These are phyloP conservation scores for Drosophila navojoa DNA, from an alignment of 1,140 invertebrate genomes.

Conservation along the genomic window DNA sequence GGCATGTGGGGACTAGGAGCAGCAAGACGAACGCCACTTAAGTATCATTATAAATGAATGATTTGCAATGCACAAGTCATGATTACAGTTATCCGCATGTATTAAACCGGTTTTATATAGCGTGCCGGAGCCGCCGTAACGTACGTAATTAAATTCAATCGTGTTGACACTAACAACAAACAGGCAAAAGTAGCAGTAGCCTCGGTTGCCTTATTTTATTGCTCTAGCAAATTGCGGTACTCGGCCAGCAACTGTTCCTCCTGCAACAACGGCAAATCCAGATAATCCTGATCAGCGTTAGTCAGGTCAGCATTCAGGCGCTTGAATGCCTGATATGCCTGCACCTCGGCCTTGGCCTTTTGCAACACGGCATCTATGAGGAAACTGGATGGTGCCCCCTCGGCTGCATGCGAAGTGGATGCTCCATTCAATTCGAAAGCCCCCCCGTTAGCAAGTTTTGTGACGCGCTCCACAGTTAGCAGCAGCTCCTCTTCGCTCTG, in stretches of 20 bases:
- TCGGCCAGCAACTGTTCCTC: conserved; percentile 87
- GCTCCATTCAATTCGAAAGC: conserved; percentile 20
- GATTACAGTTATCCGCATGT: conserved; percentile 64
- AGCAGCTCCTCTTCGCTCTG: conserved; percentile 61
- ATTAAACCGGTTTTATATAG: conserved; percentile 49
- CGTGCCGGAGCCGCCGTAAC: conserved; percentile 19
- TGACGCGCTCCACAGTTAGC: conserved; percentile 45
- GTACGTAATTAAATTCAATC: conserved; percentile 24
- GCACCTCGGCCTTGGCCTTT: conserved; percentile 58
- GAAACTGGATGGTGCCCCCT: background rate
- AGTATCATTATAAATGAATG: conserved; percentile 58
- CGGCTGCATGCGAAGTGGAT: conserved; percentile 57
- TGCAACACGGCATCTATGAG: conserved; percentile 50
- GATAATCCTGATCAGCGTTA: conserved; percentile 86
- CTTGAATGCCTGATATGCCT: conserved; percentile 84
- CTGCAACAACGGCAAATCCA: conserved; percentile 86
- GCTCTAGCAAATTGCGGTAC: conserved; percentile 86
- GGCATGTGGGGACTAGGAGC: background rate
- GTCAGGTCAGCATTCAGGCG: conserved; percentile 86
- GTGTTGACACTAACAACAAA: conserved; percentile 13
- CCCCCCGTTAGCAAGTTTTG: conserved; percentile 4
- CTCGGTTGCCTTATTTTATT: conserved; percentile 26
- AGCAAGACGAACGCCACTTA: conserved; percentile 46
- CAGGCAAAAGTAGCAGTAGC: background rate
- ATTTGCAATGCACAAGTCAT: conserved; percentile 69